Conservation (phyloP, 2,888 invertebrate genomes). For the Eutolmus rufibarbis region DNA sequence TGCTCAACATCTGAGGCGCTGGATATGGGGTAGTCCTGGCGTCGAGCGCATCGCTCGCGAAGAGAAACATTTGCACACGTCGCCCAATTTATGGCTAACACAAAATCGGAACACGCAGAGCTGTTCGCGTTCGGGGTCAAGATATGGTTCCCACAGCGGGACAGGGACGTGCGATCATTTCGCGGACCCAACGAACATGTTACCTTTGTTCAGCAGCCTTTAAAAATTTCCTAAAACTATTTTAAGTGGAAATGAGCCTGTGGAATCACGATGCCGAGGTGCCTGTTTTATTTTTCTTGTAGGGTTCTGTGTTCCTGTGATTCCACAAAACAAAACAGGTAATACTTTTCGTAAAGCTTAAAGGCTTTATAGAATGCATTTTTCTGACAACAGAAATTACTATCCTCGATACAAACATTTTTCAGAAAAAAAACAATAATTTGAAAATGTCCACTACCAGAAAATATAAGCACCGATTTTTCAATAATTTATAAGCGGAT, state of each 20-base stretch:
- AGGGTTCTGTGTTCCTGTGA: too few relatives aligned
- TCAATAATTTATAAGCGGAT: too few relatives aligned
- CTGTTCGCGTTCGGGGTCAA: neutral
- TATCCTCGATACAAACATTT: too few relatives aligned
- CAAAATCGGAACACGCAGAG: conserved; percentile 20
- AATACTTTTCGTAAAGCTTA: too few relatives aligned
- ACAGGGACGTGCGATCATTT: neutral
- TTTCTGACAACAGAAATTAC: too few relatives aligned
- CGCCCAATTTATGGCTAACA: conserved; percentile 23
- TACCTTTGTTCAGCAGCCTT: neutral
- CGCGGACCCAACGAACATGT: neutral
- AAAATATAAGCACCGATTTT: too few relatives aligned
- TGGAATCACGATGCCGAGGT: neutral
- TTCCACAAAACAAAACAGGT: too few relatives aligned
- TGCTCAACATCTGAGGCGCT: conserved; percentile 13
- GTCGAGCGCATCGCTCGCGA: neutral
- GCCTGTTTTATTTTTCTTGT: neutral
- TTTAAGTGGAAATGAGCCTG: neutral
- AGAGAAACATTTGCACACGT: neutral
- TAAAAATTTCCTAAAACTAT: neutral
- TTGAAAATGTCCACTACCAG: too few relatives aligned
- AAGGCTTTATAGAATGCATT: too few relatives aligned
- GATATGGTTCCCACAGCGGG: conserved; percentile 1
- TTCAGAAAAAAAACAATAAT: too few relatives aligned
- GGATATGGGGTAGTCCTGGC: conserved; percentile 21